These are phyloP conservation scores for Tinea semifulvella DNA, from an alignment of 2,888 invertebrate species.

Conservation along the genomic window DNA sequence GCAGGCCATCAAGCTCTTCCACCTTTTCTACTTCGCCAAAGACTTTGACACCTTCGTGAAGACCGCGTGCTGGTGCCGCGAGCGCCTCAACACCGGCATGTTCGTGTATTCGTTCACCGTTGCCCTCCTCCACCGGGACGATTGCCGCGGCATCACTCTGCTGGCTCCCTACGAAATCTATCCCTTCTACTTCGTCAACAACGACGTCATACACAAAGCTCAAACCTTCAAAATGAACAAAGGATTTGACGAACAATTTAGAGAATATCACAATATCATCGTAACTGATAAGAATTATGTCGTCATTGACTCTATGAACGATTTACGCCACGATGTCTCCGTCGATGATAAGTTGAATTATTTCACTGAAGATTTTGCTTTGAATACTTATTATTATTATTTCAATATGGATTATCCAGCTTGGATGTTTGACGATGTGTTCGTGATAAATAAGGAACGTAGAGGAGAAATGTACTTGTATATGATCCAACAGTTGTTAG, in stretches of 20 bases:
- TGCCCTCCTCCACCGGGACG: conserved; percentile 73
- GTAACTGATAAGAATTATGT: conserved; percentile 65
- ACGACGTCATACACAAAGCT: conserved; percentile 74
- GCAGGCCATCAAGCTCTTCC: conserved; percentile 70
- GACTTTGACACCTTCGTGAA: conserved; percentile 74
- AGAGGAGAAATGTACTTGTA: conserved; percentile 69
- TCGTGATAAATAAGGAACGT: conserved; percentile 50
- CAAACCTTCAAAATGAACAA: conserved; percentile 68
- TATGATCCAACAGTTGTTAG: conserved; percentile 71
- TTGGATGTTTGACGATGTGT: conserved; percentile 71
- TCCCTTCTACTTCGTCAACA: conserved; percentile 79
- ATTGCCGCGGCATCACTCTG: conserved; percentile 71
- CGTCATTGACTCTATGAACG: conserved; percentile 75
- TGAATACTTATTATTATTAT: conserved; percentile 78
- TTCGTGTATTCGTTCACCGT: conserved; percentile 75
- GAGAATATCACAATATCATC: conserved; percentile 58
- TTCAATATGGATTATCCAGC: conserved; percentile 73
- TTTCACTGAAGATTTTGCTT: conserved; percentile 80
- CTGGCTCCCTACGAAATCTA: conserved; percentile 81
- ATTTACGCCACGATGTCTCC: conserved; percentile 62
- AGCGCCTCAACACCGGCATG: conserved; percentile 76
- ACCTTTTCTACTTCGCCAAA: conserved; percentile 72
- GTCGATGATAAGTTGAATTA: conserved; percentile 72
- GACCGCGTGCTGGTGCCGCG: conserved; percentile 76
- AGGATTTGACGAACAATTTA: conserved; percentile 56